Evolutionary conservation across 2,113 vertebrate genomes (phyloP), one percentile per base, ranked within the genome.

Genomic region (Megalops atlanticus): DNA sequence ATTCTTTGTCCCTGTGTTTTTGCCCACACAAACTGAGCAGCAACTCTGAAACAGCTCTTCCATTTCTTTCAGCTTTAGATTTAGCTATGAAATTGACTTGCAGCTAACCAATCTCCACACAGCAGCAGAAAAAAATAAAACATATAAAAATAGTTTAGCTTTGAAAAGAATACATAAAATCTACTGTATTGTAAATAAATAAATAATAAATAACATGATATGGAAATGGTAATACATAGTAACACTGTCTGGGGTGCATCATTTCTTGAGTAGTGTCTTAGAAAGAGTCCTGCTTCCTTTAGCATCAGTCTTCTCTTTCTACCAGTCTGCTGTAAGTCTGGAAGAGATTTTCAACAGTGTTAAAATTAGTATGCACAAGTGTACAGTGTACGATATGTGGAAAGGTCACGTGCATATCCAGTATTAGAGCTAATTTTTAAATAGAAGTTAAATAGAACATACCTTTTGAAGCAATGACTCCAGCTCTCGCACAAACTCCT

Each of bases 391-490:
- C n/a, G n/a, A n/a, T n/a, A n/a, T n/a, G n/a, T n/a, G n/a, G n/a
- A n/a, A n/a, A n/a, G n/a, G n/a, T n/a, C n/a, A n/a, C n/a, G n/a
- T n/a, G n/a, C n/a, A n/a, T n/a, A n/a, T n/a, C n/a, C n/a, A n/a
- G n/a, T n/a, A n/a, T n/a, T n/a, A n/a, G n/a, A n/a, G n/a, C n/a
- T n/a, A n/a, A n/a, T n/a, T n/a, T n/a, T n/a, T n/a, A n/a, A n/a
- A n/a, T n/a, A 24, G 12, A 40, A 35, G n/a, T 64, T 40, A 31
- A 69, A 83, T 36, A n/a, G 40, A 24, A 33, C 68, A 2, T 74
- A 93, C 93, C 89, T 18, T 90, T 77, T 92, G 86, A 78, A 94
- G 73, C 3, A 91, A 74, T 52, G 81, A 73, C 73, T 79, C 4
- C 38, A 94, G 82, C 39, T 88, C 82, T 21, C 41, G 1, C 21